phyloP scores from a whole-genome alignment of 92 coral and sea anemone genomes.

The Zoanthus solanderi region DNA sequence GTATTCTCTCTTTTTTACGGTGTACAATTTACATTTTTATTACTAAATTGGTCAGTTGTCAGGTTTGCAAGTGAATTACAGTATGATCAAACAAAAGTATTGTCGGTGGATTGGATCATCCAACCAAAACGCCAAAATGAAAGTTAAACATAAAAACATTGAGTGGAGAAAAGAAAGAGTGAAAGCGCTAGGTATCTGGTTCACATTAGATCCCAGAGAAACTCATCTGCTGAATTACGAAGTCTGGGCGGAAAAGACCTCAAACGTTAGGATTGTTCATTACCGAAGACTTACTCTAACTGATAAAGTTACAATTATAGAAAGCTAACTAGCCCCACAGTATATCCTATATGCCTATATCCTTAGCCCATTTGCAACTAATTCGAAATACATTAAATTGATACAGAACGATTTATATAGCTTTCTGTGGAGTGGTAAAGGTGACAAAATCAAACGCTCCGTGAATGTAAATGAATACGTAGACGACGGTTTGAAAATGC shows the following conservation, averaged over 20 bases:
- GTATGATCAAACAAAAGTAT: too few species aligned
- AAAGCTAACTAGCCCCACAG: conserved; percentile 28
- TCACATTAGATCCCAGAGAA: neutral
- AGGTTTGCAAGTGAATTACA: conserved; percentile 3
- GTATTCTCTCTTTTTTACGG: too few species aligned
- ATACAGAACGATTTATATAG: conserved; percentile 26
- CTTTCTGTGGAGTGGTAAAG: conserved; percentile 43
- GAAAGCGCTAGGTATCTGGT: neutral
- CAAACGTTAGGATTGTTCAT: neutral
- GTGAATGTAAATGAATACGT: neutral
- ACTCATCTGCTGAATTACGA: neutral
- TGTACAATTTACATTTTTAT: too few species aligned
- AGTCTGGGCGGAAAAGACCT: neutral
- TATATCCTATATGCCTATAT: neutral
- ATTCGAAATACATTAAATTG: neutral
- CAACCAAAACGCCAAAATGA: conserved; percentile 3
- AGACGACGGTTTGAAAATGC: too few species aligned
- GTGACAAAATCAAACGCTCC: neutral
- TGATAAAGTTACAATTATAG: neutral
- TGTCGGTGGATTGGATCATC: conserved; percentile 20
- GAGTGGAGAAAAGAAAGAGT: neutral
- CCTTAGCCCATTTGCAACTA: conserved; percentile 19
- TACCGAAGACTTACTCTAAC: neutral
- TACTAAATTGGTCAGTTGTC: neutral
- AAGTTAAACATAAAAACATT: conserved; percentile 10